Evolutionary conservation across 2,797 vertebrate genomes (phyloP).

Genomic region (Tokudaia muenninki): DNA sequence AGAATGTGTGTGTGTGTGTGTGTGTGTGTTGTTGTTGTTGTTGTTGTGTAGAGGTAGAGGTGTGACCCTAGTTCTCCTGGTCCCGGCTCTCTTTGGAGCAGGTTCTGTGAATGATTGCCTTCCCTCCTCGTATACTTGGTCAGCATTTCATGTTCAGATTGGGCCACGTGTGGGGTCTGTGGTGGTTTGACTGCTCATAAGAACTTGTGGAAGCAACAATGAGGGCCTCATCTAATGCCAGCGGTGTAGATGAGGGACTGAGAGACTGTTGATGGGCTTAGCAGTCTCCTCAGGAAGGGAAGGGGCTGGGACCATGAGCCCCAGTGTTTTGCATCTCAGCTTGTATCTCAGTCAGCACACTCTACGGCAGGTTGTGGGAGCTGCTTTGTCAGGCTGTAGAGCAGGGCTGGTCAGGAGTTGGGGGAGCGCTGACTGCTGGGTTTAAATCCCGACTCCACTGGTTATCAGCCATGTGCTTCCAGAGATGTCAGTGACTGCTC

Average conservation of each 20-base stretch:
- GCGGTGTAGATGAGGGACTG: background rate
- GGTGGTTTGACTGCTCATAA: background rate
- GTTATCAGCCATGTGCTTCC: background rate
- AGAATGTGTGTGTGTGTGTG: too few relatives aligned
- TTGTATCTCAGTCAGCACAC: background rate
- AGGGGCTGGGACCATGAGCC: background rate
- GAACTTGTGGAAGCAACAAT: background rate
- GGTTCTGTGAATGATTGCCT: background rate
- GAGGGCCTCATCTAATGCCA: too few relatives aligned
- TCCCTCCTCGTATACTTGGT: background rate
- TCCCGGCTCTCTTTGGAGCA: background rate
- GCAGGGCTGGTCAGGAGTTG: background rate
- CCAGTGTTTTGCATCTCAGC: background rate
- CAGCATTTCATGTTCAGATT: background rate
- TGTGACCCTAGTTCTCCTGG: background rate
- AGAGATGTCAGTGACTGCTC: constrained; percentile 5
- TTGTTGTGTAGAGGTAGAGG: too few relatives aligned
- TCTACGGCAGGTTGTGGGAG: fast-evolving
- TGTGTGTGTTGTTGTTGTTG: background rate
- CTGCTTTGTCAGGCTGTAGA: background rate
- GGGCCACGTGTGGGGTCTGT: background rate
- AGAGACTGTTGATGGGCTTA: background rate
- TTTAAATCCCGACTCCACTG: background rate
- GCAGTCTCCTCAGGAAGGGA: background rate
- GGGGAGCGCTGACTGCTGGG: too few relatives aligned